A percentile compares a stretch with the other conserved stretches of the same genome.
Evolutionary conservation across 2,888 invertebrate species (phyloP).

Genomic region (Pocota personata): DNA sequence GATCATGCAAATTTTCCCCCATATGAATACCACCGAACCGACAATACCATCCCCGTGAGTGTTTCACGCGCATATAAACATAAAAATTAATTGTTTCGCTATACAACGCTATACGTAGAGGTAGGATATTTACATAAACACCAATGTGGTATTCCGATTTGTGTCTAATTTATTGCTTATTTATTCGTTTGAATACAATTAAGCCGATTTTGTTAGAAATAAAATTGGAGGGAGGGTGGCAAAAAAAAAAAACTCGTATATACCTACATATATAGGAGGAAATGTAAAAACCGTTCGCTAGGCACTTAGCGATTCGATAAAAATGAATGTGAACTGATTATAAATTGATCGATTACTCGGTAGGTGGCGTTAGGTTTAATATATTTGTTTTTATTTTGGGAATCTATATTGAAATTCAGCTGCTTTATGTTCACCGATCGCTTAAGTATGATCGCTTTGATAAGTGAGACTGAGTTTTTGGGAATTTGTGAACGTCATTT

Average conservation of each 20-base stretch:
- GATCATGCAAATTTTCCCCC: slow-evolving; percentile 38
- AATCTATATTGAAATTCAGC: background rate
- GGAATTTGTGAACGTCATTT: background rate
- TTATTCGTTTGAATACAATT: slow-evolving; percentile 35
- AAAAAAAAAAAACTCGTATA: background rate
- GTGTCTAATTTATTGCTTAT: slow-evolving; percentile 41
- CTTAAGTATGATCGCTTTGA: slow-evolving; percentile 10
- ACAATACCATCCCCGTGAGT: slow-evolving; percentile 21
- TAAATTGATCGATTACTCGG: slow-evolving; percentile 46
- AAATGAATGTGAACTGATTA: slow-evolving; percentile 60
- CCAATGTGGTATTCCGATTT: slow-evolving; percentile 39
- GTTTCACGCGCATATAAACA: slow-evolving; percentile 23
- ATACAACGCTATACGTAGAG: background rate
- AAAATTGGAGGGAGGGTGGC: background rate
- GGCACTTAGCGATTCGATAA: slow-evolving; percentile 12
- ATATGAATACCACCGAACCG: background rate
- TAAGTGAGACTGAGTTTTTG: background rate
- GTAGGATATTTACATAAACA: slow-evolving; percentile 44
- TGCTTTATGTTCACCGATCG: background rate
- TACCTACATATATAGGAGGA: background rate
- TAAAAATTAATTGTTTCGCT: slow-evolving; percentile 35
- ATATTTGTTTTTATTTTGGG: slow-evolving; percentile 1
- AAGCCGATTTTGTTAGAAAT: slow-evolving; percentile 33
- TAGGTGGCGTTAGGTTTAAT: slow-evolving; percentile 22
- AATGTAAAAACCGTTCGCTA: slow-evolving; percentile 28